Evolutionary conservation across 2,888 invertebrate species (phyloP), one percentile per base, ranked within the genome.

Genomic region (Imbricaverruca yamaguchii): DNA sequence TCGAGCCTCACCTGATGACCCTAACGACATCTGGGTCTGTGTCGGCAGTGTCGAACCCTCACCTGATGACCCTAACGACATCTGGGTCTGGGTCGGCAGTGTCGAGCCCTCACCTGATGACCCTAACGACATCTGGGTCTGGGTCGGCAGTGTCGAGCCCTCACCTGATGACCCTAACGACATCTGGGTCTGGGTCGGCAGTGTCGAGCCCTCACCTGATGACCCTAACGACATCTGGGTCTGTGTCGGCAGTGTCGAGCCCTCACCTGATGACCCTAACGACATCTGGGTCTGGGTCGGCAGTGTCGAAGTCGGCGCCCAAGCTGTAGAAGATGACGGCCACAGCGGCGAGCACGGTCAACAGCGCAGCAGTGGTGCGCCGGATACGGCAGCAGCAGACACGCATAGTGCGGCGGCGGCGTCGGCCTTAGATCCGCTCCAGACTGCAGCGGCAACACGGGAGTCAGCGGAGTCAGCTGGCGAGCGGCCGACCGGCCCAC

Each of bases 231-330:
- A 81, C 82, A 81, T 61, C 7, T 65, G 8, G 8, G 23, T 6
- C 6, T 7, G 6, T 23, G 6, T 65, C n/a, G 21, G 23, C n/a
- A 56, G 18, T 56, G 4, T 39, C 77, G 63, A 13, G n/a, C n/a
- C n/a, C n/a, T n/a, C n/a, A 83, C 83, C 82, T 82, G 13, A 83
- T 81, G 10, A 82, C 80, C 25, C 82, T 80, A 81, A 82, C 81
- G 57, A 83, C 82, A 56, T 83, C 83, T 10, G 82, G 80, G 69
- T 83, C 67, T 0, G 81, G 80, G 18, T 83, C 83, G 61, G 80
- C 80, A 12, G 81, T 81, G n/a, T 82, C 82, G 59, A 39, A 59
- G 80, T 81, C 78, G n/a, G 80, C 56, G 81, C 77, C 80, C 61
- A 80, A 18, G 55, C 81, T 55, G 77, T 82, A 53, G 77, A 81